Conservation (phyloP, 2,888 invertebrate species). For the Criorhina ranunculi region DNA sequence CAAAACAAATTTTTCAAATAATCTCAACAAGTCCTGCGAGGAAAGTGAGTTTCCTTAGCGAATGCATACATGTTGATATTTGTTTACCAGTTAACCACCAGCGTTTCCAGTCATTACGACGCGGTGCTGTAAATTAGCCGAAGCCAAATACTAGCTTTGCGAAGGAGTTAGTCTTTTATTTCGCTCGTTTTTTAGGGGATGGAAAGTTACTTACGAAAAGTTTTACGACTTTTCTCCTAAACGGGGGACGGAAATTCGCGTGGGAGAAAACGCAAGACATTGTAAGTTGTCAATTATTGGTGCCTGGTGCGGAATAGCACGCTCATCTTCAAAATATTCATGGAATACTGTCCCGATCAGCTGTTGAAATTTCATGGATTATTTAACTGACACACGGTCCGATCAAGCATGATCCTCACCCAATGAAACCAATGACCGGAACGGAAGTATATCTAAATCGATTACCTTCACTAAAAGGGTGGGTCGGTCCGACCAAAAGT, state of each 20-base stretch:
- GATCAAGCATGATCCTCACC: slow-evolving; percentile 74
- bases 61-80: slow-evolving; percentile 77
- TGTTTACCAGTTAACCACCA: slow-evolving; percentile 73
- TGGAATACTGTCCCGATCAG: slow-evolving; percentile 56
- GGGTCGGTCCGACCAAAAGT: slow-evolving; percentile 25
- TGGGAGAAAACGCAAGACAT: slow-evolving; percentile 38
- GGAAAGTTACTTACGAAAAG: slow-evolving; percentile 14
- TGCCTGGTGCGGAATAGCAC: slow-evolving; percentile 31
- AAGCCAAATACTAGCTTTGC: slow-evolving; percentile 43
- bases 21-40: slow-evolving; percentile 64
- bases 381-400: slow-evolving; percentile 21
- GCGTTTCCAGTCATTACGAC: slow-evolving; percentile 33
- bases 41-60: slow-evolving; percentile 63
- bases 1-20: slow-evolving; percentile 59
- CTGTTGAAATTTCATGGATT: slow-evolving; percentile 61
- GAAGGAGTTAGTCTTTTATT: slow-evolving; percentile 45
- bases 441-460: slow-evolving; percentile 70
- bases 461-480: slow-evolving; percentile 68
- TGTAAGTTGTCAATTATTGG: slow-evolving; percentile 44
- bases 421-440: slow-evolving; percentile 70
- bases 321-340: slow-evolving; percentile 17
- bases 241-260: slow-evolving; percentile 30
- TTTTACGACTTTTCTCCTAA: slow-evolving; percentile 24
- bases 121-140: slow-evolving; percentile 65
- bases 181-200: slow-evolving; percentile 14